phyloP scores from a whole-genome alignment of 1,140 invertebrate species.

The Ericerus pela region DNA sequence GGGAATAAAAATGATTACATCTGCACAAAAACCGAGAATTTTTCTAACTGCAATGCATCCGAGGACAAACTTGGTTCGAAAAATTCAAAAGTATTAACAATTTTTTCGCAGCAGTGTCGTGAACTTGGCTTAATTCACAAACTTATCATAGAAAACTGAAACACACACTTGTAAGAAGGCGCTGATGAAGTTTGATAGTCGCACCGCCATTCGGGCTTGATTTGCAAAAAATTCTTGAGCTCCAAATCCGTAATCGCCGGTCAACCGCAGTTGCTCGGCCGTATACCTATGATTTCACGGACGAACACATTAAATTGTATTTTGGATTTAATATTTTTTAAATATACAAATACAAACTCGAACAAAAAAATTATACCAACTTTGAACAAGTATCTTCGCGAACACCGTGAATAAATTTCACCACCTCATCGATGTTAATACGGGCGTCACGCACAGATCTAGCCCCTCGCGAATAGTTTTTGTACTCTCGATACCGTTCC shows the following conservation, averaged over 20 bases:
- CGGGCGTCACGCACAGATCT: slow-evolving; percentile 42
- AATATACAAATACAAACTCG: not conserved
- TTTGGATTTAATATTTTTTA: not conserved
- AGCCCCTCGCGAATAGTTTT: slow-evolving; percentile 36
- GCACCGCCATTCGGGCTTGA: slow-evolving; percentile 85
- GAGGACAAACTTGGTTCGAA: too few species aligned
- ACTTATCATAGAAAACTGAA: not conserved
- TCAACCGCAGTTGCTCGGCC: slow-evolving; percentile 54
- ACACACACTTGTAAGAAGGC: slow-evolving; percentile 66
- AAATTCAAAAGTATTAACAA: too few species aligned
- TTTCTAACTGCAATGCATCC: too few species aligned
- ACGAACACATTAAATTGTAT: slow-evolving; percentile 8
- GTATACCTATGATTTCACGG: slow-evolving; percentile 39
- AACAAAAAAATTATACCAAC: slow-evolving; percentile 27
- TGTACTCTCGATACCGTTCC: slow-evolving; percentile 55
- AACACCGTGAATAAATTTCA: slow-evolving; percentile 59
- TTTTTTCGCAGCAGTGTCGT: too few species aligned
- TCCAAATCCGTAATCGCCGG: slow-evolving; percentile 71
- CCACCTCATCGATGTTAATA: slow-evolving; percentile 55
- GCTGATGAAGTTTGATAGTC: slow-evolving; percentile 88
- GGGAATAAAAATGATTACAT: too few species aligned
- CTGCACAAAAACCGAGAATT: too few species aligned
- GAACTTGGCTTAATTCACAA: too few species aligned
- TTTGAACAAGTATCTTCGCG: slow-evolving; percentile 54
- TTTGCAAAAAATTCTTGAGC: slow-evolving; percentile 80